Base-by-base conservation (phyloP, 2,113 vertebrate genomes). In the Gambusia affinis region DNA sequence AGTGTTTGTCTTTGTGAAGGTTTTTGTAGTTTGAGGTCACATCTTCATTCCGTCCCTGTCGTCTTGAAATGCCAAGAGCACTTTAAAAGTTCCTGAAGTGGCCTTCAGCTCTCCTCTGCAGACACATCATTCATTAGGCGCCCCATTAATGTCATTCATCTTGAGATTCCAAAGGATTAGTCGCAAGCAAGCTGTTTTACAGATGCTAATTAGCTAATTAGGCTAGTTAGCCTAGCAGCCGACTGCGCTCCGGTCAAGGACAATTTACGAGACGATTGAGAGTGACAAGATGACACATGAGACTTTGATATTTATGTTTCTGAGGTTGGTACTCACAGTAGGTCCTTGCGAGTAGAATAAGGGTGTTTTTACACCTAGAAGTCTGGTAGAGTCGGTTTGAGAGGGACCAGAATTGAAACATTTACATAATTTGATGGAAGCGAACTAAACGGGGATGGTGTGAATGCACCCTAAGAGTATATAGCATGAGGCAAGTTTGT, bases 161-260 rank as follows among this genome's bases (percentile, higher is more conserved):
- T 60, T 85, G 82, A 79, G 84, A 90, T 86, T 85, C 75, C 71
- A 60, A 60, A 61, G 57, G 87, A 82, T 89, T 87, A 85, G 82
- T 78, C 71, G 85, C 80, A 85, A 85, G 82, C 81, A 86, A 88
- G 84, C 70, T 12, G 14, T 80, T 72, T 82, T 47, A 71, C 73
- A 85, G 83, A 89, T 85, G 80, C 81, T 88, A 82, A 89, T 90
- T 74, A 76, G 85, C 84, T 85, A 85, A 72, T 87, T 70, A 89
- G 87, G 64, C 33, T 78, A 84, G 89, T 86, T 89, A 85, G 80
- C 60, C 12, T 75, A 82, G 78, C 86, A 68, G 72, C 79, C 68
- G 76, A 66, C 0, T 69, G 75, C 70, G 8, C 42, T 70, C 62
- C 73, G 78, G 30, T 85, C 70, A 47, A 81, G 67, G 30, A 65